Conservation (phyloP, 2,797 vertebrate genomes). For the Thamnophis elegans region DNA sequence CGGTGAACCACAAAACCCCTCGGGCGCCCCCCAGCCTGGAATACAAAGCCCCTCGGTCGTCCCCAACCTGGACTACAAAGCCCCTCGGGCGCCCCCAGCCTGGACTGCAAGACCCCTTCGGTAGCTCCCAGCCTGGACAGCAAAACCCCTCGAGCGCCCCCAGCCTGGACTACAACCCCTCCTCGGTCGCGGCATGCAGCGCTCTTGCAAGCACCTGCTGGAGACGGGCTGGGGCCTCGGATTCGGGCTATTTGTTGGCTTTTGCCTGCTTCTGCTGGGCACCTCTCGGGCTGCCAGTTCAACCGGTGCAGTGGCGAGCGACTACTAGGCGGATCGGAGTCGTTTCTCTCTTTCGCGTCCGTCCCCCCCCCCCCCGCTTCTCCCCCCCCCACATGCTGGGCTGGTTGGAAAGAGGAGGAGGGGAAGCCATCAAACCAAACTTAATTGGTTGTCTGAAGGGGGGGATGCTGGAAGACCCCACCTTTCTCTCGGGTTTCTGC, state of each 20-base stretch:
- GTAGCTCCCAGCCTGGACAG: no score
- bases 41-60: no score
- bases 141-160: no score
- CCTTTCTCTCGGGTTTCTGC: not conserved
- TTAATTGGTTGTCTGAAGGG: not conserved
- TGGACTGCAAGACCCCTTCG: no score
- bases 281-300: not conserved
- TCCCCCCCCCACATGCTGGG: no score
- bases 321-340: not conserved
- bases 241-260: not conserved
- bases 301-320: not conserved
- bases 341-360: no score
- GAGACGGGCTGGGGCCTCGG: not conserved
- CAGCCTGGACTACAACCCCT: no score
- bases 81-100: no score
- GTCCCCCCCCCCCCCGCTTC: fast-evolving
- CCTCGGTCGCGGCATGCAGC: not conserved
- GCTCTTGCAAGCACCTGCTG: not conserved
- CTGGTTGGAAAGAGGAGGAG: not conserved
- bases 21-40: no score
- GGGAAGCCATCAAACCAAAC: fast-evolving
- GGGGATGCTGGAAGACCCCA: not conserved
- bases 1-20: not conserved
- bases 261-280: not conserved
- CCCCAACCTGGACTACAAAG: not conserved